These are phyloP conservation scores for Oreocharis arfaki DNA, from an alignment of 2,113 vertebrate genomes.

Conservation along the genomic window DNA sequence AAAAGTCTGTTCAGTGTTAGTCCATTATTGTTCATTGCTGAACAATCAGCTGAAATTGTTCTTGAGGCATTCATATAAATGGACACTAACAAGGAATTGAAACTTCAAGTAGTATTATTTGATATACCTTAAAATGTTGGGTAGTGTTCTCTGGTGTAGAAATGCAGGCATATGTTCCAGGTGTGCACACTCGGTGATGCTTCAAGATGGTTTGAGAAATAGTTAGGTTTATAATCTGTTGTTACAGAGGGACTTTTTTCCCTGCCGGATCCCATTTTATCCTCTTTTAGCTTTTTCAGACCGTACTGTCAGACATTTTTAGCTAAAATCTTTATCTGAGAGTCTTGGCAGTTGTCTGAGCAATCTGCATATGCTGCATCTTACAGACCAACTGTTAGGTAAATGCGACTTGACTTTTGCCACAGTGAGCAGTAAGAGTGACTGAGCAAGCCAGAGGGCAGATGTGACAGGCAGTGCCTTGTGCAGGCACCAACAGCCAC, in stretches of 20 bases:
- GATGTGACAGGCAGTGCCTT: background rate
- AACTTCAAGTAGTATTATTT: background rate
- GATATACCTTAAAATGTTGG: background rate
- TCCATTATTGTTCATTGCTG: background rate
- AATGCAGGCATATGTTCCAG: background rate
- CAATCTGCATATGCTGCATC: background rate
- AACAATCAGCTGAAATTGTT: background rate
- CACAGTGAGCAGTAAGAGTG: background rate
- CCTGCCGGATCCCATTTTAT: background rate
- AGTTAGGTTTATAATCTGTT: background rate
- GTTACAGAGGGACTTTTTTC: background rate
- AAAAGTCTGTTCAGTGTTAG: background rate
- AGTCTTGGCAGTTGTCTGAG: background rate
- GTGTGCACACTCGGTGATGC: background rate
- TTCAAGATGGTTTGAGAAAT: background rate
- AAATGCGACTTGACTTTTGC: background rate
- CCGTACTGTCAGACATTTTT: background rate
- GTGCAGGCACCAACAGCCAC: background rate
- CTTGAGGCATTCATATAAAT: background rate
- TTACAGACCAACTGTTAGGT: background rate
- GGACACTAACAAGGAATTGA: background rate
- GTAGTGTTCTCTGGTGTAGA: background rate
- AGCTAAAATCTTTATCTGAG: background rate
- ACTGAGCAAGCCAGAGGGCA: background rate
- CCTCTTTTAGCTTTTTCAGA: background rate